Evolutionary conservation across 2,797 vertebrate species (phyloP).

Genomic region (Danio aesculapii): DNA sequence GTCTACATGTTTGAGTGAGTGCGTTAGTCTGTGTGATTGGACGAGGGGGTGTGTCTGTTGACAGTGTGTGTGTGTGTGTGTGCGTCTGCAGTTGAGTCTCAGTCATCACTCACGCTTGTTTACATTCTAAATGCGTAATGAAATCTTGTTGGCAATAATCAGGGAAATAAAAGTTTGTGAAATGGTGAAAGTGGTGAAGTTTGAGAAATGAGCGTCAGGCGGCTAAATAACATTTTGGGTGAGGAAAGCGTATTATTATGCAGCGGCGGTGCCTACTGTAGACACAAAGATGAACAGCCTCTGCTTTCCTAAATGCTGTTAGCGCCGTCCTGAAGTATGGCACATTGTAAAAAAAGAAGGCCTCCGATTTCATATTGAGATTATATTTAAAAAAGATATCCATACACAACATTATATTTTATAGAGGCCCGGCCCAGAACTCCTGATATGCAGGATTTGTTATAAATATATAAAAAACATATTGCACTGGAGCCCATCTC

Average conservation of each 20-base stretch:
- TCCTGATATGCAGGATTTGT: constrained; percentile 73
- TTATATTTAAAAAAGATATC: constrained; percentile 86
- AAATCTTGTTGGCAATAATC: constrained; percentile 99
- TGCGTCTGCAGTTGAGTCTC: constrained; percentile 57
- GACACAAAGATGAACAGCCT: constrained; percentile 99
- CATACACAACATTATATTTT: constrained; percentile 87
- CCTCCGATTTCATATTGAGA: constrained; percentile 97
- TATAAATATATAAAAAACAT: constrained; percentile 86
- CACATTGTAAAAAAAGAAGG: constrained; percentile 91
- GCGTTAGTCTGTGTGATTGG: too few relatives aligned
- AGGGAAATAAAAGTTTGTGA: constrained; percentile 99
- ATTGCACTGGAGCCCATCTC: constrained; percentile 85
- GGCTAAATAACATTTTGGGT: constrained; percentile 99
- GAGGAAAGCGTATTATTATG: constrained; percentile 99
- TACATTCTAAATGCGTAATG: constrained; percentile 99
- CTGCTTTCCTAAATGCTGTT: constrained; percentile 98
- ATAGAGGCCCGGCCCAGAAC: constrained; percentile 77
- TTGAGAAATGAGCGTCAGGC: constrained; percentile 98
- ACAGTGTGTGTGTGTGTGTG: constrained; percentile 57
- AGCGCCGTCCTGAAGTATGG: constrained; percentile 98
- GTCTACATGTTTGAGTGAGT: constrained; percentile 14
- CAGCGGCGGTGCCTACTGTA: constrained; percentile 95
- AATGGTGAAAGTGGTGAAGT: constrained; percentile 99
- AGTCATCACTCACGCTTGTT: constrained; percentile 99
- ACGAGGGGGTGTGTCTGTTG: background rate